Base-by-base conservation (phyloP, 1,140 invertebrate genomes). In the Diprion similis region DNA sequence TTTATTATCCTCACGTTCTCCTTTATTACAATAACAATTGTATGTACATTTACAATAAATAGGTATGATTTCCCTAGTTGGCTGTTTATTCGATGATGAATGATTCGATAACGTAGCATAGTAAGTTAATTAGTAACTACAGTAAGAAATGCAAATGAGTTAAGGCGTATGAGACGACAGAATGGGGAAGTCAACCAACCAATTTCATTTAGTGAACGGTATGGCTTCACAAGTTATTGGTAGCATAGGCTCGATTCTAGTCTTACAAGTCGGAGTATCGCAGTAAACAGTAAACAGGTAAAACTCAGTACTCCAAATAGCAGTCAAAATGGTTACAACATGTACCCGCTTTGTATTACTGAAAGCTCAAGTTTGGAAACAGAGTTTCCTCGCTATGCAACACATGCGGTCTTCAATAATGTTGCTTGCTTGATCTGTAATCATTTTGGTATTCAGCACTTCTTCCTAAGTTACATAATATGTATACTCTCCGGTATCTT, bases 11-110 rank as follows among this genome's bases (percentile, higher is more conserved):
- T 83, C 79, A 80, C 75, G 78, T 82, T 82, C 71, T 80, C 80
- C 78, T 85, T 85, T 85, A 85, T 84, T 85, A 84, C 82, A 85
- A 83, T 84, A 85, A 85, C 82, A 85, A 78, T 82, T 82, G 74
- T 85, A 85, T 85, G 81, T 85, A 85, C 84, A 85, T 85, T 84
- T 81, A 85, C 85, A 85, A 85, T 85, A 85, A 85, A 85, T 85
- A 84, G 77, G 77, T 85, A 83, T 82, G 82, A 79, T 80, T 79
- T 83, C 74, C 77, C 81, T 78, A 84, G 79, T 77, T 77, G 78
- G 78, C 77, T 84, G 83, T 77, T 80, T 82, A 82, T 79, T 83
- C 75, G 83, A 84, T 79, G 78, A 77, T 80, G 81, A 81, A 80
- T 83, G 72, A 78, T 76, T 77, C 80, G 81, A 77, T 59, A 59